phyloP scores from a whole-genome alignment of 1,140 invertebrate genomes.

The Oreohelix idahoensis region DNA sequence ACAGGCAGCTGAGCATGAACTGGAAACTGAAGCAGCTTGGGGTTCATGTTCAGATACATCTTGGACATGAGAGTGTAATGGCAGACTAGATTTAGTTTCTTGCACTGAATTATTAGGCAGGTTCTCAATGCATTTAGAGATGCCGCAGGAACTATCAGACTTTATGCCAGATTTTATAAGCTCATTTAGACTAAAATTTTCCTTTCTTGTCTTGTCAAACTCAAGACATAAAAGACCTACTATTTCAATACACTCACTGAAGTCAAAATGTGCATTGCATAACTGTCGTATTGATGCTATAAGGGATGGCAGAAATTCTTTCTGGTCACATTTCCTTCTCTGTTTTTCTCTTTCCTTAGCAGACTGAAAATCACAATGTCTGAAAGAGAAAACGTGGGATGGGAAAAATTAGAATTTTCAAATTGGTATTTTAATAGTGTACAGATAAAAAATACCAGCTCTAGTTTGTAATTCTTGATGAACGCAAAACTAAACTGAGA shows the following conservation, averaged over 20 bases:
- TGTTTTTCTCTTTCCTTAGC: background rate
- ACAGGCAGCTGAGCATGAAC: background rate
- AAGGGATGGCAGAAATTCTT: constrained; percentile 43
- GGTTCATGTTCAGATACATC: background rate
- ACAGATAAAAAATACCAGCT: too few relatives aligned
- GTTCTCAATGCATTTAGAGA: background rate
- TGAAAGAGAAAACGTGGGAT: background rate
- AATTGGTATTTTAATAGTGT: too few relatives aligned
- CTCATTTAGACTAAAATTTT: constrained; percentile 49
- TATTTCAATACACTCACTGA: constrained; percentile 46
- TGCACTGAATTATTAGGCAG: background rate
- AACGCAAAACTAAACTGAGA: too few relatives aligned
- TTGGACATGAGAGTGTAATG: background rate
- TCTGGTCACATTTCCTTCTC: constrained; percentile 7
- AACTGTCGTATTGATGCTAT: constrained; percentile 35
- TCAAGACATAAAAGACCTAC: constrained; percentile 49
- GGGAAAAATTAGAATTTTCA: too few relatives aligned
- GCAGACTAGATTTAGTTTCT: background rate
- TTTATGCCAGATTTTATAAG: constrained; percentile 17
- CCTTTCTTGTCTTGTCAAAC: constrained; percentile 46
- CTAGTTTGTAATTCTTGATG: too few relatives aligned
- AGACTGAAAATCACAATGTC: background rate
- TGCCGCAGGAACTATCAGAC: background rate
- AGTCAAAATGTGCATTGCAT: constrained; percentile 43
- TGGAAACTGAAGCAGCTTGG: background rate